phyloP scores from a whole-genome alignment of 1,140 invertebrate species.

The Cardiocondyla obscurior region DNA sequence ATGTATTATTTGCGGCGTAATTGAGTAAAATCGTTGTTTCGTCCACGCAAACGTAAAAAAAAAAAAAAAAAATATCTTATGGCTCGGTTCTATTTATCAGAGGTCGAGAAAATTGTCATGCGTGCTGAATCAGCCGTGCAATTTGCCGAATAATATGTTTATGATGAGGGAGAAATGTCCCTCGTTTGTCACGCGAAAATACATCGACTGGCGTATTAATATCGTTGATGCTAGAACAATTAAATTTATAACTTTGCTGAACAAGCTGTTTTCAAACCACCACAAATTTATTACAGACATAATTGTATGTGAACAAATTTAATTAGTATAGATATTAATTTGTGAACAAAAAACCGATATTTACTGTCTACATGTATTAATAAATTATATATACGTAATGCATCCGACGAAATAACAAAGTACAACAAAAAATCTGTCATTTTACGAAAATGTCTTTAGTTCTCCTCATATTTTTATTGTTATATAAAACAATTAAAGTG shows the following conservation, averaged over 20 bases:
- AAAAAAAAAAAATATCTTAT: constrained; percentile 35
- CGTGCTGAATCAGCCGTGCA: constrained; percentile 56
- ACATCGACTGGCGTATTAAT: constrained; percentile 16
- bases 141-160: constrained; percentile 38
- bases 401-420: not conserved
- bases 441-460: not conserved
- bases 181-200: constrained; percentile 20
- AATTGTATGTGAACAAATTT: not conserved
- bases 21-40: constrained; percentile 35
- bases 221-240: constrained; percentile 18
- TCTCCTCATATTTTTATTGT: not conserved
- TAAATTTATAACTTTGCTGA: constrained; percentile 12
- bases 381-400: not conserved
- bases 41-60: not conserved
- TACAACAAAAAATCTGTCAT: not conserved
- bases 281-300: constrained; percentile 5
- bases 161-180: constrained; percentile 10
- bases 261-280: constrained; percentile 3
- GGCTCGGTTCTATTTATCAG: not conserved
- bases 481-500: not conserved
- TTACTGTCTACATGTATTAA: not conserved
- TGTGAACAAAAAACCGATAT: not conserved
- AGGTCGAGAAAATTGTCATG: constrained; percentile 40
- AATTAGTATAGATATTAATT: constrained; percentile 7
- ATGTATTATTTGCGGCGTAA: constrained; percentile 57